Evolutionary conservation across 2,113 vertebrate genomes (phyloP).

Genomic region (Poeciliopsis turrubarensis): DNA sequence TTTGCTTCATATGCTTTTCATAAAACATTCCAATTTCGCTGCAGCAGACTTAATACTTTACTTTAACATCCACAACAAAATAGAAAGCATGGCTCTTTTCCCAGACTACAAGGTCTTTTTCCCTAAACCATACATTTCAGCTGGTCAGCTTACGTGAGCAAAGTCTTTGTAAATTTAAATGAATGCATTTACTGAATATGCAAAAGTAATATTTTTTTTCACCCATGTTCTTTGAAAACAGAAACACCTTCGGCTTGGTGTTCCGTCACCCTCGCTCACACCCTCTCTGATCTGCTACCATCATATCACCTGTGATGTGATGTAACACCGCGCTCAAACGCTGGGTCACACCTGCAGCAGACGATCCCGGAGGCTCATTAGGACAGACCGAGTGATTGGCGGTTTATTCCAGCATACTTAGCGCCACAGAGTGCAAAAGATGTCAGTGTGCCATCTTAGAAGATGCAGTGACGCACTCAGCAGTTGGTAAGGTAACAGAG

Average conservation of each 20-base stretch:
- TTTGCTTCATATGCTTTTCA: too few relatives aligned
- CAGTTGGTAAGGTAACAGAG: background rate
- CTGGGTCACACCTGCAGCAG: background rate
- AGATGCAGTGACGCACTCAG: slow-evolving; percentile 35
- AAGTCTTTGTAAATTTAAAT: background rate
- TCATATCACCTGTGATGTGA: background rate
- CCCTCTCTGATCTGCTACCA: background rate
- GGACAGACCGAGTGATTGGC: slow-evolving; percentile 6
- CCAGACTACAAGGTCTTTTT: background rate
- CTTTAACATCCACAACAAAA: too few relatives aligned
- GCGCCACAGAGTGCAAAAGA: slow-evolving; percentile 5
- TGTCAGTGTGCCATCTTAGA: background rate
- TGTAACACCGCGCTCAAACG: background rate
- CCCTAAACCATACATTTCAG: background rate
- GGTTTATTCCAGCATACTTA: slow-evolving; percentile 8
- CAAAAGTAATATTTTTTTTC: background rate
- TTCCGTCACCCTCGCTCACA: background rate
- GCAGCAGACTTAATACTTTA: too few relatives aligned
- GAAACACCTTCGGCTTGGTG: slow-evolving; percentile 39
- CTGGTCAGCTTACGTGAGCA: background rate
- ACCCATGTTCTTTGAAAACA: slow-evolving; percentile 26
- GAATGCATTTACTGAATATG: background rate
- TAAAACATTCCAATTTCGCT: too few relatives aligned
- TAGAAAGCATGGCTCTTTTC: too few relatives aligned
- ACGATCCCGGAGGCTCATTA: background rate